Conservation (phyloP, 1,140 invertebrate genomes). For the Atta cephalotes region DNA sequence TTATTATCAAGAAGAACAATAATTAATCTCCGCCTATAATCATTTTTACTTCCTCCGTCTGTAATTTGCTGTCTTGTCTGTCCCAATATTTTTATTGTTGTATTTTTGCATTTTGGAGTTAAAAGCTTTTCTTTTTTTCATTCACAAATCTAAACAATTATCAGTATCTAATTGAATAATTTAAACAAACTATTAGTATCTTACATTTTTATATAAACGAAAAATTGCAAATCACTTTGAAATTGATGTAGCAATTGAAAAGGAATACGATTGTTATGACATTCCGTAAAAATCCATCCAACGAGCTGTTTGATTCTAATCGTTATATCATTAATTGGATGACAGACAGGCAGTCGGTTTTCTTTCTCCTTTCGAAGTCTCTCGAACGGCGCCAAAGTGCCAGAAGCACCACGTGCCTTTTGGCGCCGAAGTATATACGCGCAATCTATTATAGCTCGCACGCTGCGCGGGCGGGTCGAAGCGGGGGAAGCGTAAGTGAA, state of each 20-base stretch:
- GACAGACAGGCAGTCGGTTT: slow-evolving; percentile 2
- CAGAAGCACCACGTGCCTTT: slow-evolving; percentile 52
- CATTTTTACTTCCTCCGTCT: too few species aligned
- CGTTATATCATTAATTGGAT: neutral
- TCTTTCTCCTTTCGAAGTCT: slow-evolving; percentile 1
- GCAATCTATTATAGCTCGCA: slow-evolving; percentile 29
- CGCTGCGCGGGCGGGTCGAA: neutral
- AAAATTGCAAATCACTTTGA: neutral
- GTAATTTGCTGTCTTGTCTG: too few species aligned
- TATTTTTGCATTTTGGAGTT: neutral
- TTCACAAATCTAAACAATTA: too few species aligned
- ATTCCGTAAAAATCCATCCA: neutral
- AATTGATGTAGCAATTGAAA: neutral
- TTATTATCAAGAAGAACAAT: neutral
- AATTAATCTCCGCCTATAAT: too few species aligned
- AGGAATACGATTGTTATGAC: neutral
- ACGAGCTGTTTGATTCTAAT: neutral
- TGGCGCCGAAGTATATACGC: slow-evolving; percentile 43
- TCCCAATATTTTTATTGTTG: neutral
- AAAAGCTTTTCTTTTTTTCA: neutral
- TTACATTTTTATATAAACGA: slow-evolving; percentile 6
- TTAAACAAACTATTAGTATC: too few species aligned
- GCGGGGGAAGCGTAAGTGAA: neutral
- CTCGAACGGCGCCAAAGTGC: slow-evolving; percentile 65
- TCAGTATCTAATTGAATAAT: too few species aligned